Evolutionary conservation across 2,888 invertebrate genomes (phyloP), one percentile per base, ranked within the genome.

Genomic region (Listrodromus nycthemerus): DNA sequence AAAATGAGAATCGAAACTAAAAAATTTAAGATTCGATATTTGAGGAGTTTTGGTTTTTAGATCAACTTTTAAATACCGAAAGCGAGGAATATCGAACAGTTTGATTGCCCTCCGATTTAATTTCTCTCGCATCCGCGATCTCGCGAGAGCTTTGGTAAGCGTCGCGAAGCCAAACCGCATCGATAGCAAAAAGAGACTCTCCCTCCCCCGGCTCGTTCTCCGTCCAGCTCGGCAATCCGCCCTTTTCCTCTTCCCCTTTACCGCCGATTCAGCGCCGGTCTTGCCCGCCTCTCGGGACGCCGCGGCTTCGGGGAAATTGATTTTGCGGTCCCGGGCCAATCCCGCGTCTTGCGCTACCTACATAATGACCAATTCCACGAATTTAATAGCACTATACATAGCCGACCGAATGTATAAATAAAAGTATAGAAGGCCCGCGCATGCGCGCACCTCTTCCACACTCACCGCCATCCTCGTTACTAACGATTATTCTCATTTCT

Each of bases 31-130:
- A 16, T 41, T 41, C 3, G 41, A 2, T 3, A 10, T 41, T 16
- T 41, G 13, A 16, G 41, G 41, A 41, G 0, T 41, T 41, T 41
- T 41, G n/a, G n/a, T n/a, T 41, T 16, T 10, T 41, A 2, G 1
- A 41, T 4, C 82, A 37, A 37, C 27, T 48, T 27, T 24, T 27
- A 45, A 58, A 80, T 86, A 84, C 73, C 82, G 84, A 86, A 86
- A 84, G 80, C 61, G 80, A 69, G 79, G 82, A 77, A 86, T 87
- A 88, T 88, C 86, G 89, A 88, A 88, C 87, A 87, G 86, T 87
- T 88, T 87, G 86, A 87, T 89, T 88, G 88, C 86, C 80, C 75
- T 73, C 50, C 76, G 73, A 70, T 86, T 89, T 88, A 86, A 88
- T 87, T 84, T 61, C 63, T 75, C 67, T 78, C 69, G 80, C 77